Evolutionary conservation across 2,888 invertebrate genomes (phyloP), one percentile per base, ranked within the genome.

Genomic region (Drosophila flavopinicola): DNA sequence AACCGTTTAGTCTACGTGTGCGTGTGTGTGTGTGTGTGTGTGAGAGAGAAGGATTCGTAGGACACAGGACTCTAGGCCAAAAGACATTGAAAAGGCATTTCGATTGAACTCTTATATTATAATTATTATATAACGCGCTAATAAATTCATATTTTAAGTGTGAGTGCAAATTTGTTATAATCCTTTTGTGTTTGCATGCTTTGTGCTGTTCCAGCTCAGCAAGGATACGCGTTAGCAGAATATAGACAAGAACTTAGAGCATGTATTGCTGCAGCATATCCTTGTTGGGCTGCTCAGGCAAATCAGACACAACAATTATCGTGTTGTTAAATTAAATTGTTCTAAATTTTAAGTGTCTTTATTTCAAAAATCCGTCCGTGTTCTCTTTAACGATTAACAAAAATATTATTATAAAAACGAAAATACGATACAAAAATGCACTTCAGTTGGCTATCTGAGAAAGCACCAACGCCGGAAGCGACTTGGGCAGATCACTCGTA

Each of bases 401-500:
- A 30, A 49, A 60, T 44, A 59, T 68, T 44, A 66, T 56, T 30
- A 51, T 15, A 39, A 33, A 68, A 60, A 38, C 71, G 33, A 65
- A 56, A 75, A 41, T 49, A 41, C 24, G 0, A n/a, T 17, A 24
- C 24, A 63, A 86, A 86, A 87, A 90, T 91, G 89, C 88, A 90
- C 86, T 90, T 90, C 88, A 89, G 89, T 89, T 91, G 91, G 91
- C 72, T 88, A 68, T 57, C 80, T 57, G 88, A 89, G 65, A 88
- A 87, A 76, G 56, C 87, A 88, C 85, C 88, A 64, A 90, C 91
- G 83, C 90, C 91, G 68, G 91, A 92, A 89, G 92, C 92, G 54
- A 93, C 92, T 79, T 93, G 93, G 93, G 90, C 90, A 61, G 92
- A 92, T 66, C 88, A 88, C 70, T 88, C 91, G 69, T 88, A 88